These are phyloP conservation scores for Euwallacea fornicatus DNA, from an alignment of 1,140 invertebrate genomes.

Conservation along the genomic window DNA sequence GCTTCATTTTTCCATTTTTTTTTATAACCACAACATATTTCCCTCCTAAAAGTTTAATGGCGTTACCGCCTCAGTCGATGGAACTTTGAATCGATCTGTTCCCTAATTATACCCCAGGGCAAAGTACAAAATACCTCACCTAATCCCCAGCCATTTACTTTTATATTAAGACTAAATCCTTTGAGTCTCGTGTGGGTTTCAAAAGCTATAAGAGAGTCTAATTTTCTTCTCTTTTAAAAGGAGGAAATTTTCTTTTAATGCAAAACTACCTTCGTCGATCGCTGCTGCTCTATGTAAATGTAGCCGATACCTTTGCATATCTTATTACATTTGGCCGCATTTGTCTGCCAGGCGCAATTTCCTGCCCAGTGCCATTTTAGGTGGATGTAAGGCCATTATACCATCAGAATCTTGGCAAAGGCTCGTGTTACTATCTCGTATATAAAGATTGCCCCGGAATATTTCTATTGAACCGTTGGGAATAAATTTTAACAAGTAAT, in stretches of 20 bases:
- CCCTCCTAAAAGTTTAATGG: slow-evolving; percentile 32
- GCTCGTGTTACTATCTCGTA: not conserved
- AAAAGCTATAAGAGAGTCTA: not conserved
- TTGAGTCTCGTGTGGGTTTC: slow-evolving; percentile 3
- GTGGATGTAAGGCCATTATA: not conserved
- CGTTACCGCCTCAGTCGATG: slow-evolving; percentile 25
- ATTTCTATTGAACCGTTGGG: no score
- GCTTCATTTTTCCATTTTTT: not conserved
- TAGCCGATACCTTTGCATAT: no score
- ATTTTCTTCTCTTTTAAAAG: no score
- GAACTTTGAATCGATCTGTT: slow-evolving; percentile 31
- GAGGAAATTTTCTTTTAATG: no score
- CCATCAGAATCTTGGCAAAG: not conserved
- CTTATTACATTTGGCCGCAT: not conserved
- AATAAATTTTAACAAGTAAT: not conserved
- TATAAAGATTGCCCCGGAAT: no score
- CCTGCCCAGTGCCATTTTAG: not conserved
- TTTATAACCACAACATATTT: slow-evolving; percentile 34
- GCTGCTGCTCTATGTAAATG: no score
- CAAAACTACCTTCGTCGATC: no score
- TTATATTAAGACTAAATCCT: slow-evolving; percentile 26
- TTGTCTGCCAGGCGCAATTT: not conserved
- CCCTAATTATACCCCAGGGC: slow-evolving; percentile 28
- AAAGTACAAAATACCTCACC: slow-evolving; percentile 25
- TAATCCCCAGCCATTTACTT: slow-evolving; percentile 34